These are phyloP conservation scores for Galeopterus variegatus DNA, from an alignment of 2,113 vertebrate genomes.

Conservation along the genomic window DNA sequence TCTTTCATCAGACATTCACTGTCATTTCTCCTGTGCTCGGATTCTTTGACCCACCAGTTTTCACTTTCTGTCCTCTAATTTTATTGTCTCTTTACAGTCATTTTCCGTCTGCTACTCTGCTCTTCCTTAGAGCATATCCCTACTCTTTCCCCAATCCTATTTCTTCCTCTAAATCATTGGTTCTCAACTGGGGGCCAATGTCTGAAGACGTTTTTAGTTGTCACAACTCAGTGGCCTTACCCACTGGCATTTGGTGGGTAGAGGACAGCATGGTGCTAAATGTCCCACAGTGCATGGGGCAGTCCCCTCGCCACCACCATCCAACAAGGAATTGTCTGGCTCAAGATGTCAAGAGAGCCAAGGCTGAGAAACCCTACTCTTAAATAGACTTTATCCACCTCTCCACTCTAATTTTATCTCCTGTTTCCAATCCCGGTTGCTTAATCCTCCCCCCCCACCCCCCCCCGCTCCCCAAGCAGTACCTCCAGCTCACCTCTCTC, in stretches of 20 bases:
- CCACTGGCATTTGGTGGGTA: not conserved
- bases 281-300: accelerated
- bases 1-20: not conserved
- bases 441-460: not conserved
- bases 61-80: not conserved
- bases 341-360: accelerated
- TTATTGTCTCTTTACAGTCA: not conserved
- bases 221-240: not conserved
- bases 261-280: not conserved
- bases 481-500: not conserved
- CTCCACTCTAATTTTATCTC: not conserved
- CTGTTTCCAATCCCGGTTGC: not conserved
- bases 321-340: not conserved
- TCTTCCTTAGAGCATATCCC: not conserved
- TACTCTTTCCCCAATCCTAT: accelerated
- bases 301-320: accelerated
- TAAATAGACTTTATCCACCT: not conserved
- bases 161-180: not conserved
- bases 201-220: not conserved
- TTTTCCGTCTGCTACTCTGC: not conserved
- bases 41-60: not conserved
- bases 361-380: not conserved
- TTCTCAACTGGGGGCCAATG: not conserved
- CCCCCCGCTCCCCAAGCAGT: not conserved
- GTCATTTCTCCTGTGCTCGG: not conserved